Conservation (phyloP, 2,888 invertebrate genomes). For the Synergus gifuensis region DNA sequence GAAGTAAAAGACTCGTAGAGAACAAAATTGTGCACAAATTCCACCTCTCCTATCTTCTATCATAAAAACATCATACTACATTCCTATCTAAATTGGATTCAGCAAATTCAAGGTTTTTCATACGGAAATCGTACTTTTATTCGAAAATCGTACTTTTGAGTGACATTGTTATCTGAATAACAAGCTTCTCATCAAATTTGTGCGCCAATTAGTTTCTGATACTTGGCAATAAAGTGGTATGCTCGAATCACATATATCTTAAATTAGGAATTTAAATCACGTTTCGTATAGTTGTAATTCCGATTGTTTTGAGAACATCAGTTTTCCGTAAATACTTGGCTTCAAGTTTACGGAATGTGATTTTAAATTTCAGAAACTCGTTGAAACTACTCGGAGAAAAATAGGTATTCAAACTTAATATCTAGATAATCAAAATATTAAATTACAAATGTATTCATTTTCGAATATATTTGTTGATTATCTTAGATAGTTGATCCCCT, state of each 20-base stretch:
- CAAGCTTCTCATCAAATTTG: slow-evolving; percentile 6
- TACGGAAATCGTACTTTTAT: neutral
- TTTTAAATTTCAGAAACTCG: neutral
- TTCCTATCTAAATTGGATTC: slow-evolving; percentile 22
- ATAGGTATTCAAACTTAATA: too few relatives aligned
- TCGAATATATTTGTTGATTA: too few relatives aligned
- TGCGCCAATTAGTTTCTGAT: slow-evolving; percentile 10
- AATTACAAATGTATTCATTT: too few relatives aligned
- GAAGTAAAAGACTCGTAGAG: neutral
- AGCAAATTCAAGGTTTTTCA: neutral
- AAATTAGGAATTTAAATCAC: neutral
- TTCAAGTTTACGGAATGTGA: neutral
- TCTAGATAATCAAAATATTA: too few relatives aligned
- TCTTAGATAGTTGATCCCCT: too few relatives aligned
- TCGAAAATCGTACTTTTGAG: neutral
- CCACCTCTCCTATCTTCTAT: too few relatives aligned
- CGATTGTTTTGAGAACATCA: neutral
- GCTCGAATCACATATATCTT: neutral
- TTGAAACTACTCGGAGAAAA: neutral
- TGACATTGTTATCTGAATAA: neutral
- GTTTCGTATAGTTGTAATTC: neutral
- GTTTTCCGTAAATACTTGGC: neutral
- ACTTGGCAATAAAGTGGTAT: neutral
- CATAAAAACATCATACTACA: neutral
- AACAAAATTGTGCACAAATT: neutral